Conservation (phyloP, 2,797 vertebrate genomes). For the Salarias fasciatus region DNA sequence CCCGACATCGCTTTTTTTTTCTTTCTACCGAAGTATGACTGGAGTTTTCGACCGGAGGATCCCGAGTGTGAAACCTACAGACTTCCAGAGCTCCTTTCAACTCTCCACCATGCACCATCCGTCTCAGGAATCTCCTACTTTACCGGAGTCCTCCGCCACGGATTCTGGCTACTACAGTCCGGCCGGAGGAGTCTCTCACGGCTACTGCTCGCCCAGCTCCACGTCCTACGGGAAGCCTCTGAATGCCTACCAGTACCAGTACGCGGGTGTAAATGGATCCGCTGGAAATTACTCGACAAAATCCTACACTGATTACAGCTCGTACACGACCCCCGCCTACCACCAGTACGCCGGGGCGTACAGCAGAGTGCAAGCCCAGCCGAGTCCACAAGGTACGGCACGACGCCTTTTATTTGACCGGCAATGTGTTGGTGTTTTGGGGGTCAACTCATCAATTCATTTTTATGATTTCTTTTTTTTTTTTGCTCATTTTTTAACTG, state of each 20-base stretch:
- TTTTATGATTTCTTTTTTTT: neutral
- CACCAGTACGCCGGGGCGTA: slow-evolving; percentile 95
- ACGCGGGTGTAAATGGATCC: slow-evolving; percentile 91
- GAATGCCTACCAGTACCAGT: slow-evolving; percentile 96
- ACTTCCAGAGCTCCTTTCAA: slow-evolving; percentile 94
- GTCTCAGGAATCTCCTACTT: slow-evolving; percentile 98
- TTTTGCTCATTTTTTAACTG: no score
- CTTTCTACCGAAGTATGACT: slow-evolving; percentile 87
- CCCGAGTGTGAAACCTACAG: slow-evolving; percentile 90
- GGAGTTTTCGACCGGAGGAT: slow-evolving; percentile 98
- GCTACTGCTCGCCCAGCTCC: slow-evolving; percentile 95
- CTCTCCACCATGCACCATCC: slow-evolving; percentile 95
- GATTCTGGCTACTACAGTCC: slow-evolving; percentile 98
- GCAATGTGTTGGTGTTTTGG: neutral
- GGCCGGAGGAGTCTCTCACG: slow-evolving; percentile 84
- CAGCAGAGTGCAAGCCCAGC: slow-evolving; percentile 90
- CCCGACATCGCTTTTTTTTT: slow-evolving; percentile 27
- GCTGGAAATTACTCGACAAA: slow-evolving; percentile 93
- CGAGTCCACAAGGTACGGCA: slow-evolving; percentile 91
- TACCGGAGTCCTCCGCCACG: slow-evolving; percentile 97
- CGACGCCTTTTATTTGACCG: neutral
- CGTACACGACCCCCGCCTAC: slow-evolving; percentile 92
- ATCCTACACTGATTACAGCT: slow-evolving; percentile 92
- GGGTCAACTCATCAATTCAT: no score
- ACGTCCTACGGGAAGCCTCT: slow-evolving; percentile 94